Evolutionary conservation across 2,113 vertebrate genomes (phyloP).

Genomic region (Pantherophis guttatus): DNA sequence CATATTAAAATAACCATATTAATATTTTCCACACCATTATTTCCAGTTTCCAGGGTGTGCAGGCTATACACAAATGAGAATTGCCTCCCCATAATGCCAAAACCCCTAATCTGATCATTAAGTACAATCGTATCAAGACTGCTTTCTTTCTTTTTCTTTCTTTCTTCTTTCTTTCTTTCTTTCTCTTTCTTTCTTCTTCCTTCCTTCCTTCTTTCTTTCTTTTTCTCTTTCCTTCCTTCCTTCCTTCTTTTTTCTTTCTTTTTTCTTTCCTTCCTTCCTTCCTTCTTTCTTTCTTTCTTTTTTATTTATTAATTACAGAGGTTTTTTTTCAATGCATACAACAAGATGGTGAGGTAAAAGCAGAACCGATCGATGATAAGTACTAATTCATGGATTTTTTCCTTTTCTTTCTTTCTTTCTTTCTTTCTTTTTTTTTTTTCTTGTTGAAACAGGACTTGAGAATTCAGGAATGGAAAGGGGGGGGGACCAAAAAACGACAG

Average conservation of each 20-base stretch:
- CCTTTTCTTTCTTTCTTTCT: no score
- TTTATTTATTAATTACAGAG: background rate
- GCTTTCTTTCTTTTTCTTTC: background rate
- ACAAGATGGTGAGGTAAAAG: background rate
- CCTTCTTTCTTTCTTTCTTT: background rate
- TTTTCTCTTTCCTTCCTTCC: no score
- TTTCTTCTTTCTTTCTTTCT: no score
- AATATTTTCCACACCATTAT: background rate
- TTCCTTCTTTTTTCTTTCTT: no score
- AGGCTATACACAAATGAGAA: background rate
- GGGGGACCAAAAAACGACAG: background rate
- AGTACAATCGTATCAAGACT: background rate
- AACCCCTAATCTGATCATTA: background rate
- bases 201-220: no score
- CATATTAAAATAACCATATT: background rate
- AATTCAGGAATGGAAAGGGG: background rate
- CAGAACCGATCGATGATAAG: background rate
- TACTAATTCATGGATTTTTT: no score
- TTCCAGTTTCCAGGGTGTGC: background rate
- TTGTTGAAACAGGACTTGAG: background rate
- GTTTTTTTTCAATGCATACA: background rate
- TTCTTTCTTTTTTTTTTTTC: no score
- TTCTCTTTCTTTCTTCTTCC: rapidly evolving
- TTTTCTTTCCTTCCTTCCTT: background rate
- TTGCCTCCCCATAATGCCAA: background rate